Evolutionary conservation across 2,888 invertebrate genomes (phyloP), one percentile per base, ranked within the genome.

Genomic region (Papilio protenor): DNA sequence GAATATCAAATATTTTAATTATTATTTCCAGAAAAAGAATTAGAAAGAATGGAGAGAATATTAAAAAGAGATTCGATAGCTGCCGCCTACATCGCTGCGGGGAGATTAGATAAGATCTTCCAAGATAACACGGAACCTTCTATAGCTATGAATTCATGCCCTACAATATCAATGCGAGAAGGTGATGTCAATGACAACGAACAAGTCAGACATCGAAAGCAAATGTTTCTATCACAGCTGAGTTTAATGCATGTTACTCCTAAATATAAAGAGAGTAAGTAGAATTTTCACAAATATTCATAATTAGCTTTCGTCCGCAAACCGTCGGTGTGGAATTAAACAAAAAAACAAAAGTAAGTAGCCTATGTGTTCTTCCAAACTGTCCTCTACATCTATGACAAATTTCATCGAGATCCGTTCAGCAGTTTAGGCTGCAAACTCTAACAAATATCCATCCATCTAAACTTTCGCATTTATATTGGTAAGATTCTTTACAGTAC

Each of bases 31-130:
- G 94, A 91, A 79, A 92, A 96, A 84, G 95, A 96, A 86, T 87
- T 97, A 74, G 94, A 95, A 66, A 95, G 95, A 80, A 93, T 96
- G 85, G 96, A 96, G 83, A 95, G 95, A 78, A 93, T 95, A 69
- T 85, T 95, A 57, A 91, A 87, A 81, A 85, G 91, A 66, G 95
- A 95, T 81, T 92, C 95, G 0, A 94, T 96, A 77, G 95, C 95
- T 4, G 92, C 94, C n/a, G 95, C 95, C 0, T 92, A 91, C 81
- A 90, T 94, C 57, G 86, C 93, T 21, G 91, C 89, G 2, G 92
- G 93, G 0, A 84, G 91, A 11, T 82, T 93, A 21, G 91, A 92
- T 79, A 81, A 85, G 12, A 82, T 91, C 6, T 73, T 83, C 75
- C 87, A 83, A 87, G 95, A 84, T 84, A 92, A 87, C 85, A 95